phyloP scores from a whole-genome alignment of 1,140 invertebrate genomes.

The Palaemon carinicauda region DNA sequence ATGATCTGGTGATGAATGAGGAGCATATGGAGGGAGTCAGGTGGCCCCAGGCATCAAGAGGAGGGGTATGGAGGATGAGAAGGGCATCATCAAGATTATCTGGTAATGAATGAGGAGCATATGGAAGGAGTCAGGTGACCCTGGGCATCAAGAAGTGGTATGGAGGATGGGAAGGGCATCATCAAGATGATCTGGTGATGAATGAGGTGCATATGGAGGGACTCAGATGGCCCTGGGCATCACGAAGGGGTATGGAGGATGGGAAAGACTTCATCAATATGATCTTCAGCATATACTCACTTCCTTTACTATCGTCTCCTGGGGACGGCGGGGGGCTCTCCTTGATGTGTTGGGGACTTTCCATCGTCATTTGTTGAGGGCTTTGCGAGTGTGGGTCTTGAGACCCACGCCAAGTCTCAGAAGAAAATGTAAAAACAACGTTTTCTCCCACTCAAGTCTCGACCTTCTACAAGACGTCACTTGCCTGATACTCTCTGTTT shows the following conservation, averaged over 20 bases:
- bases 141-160: too few relatives aligned
- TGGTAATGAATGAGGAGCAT: too few relatives aligned
- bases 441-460: slow-evolving; percentile 7
- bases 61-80: too few relatives aligned
- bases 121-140: background rate
- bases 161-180: background rate
- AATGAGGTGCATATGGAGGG: background rate
- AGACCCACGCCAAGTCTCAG: background rate
- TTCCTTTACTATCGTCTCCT: slow-evolving; percentile 53
- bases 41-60: too few relatives aligned
- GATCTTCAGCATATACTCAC: slow-evolving; percentile 16
- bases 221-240: too few relatives aligned
- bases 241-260: too few relatives aligned
- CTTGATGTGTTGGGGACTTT: slow-evolving; percentile 50
- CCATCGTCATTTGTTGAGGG: slow-evolving; percentile 47
- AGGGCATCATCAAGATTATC: too few relatives aligned
- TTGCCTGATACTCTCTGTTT: background rate
- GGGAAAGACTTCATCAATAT: background rate
- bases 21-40: too few relatives aligned
- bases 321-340: slow-evolving; percentile 52
- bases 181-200: too few relatives aligned
- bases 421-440: slow-evolving; percentile 21
- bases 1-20: too few relatives aligned
- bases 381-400: slow-evolving; percentile 15
- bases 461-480: too few relatives aligned